Conservation (phyloP, 2,797 vertebrate genomes). For the Cirrhinus mrigala region DNA sequence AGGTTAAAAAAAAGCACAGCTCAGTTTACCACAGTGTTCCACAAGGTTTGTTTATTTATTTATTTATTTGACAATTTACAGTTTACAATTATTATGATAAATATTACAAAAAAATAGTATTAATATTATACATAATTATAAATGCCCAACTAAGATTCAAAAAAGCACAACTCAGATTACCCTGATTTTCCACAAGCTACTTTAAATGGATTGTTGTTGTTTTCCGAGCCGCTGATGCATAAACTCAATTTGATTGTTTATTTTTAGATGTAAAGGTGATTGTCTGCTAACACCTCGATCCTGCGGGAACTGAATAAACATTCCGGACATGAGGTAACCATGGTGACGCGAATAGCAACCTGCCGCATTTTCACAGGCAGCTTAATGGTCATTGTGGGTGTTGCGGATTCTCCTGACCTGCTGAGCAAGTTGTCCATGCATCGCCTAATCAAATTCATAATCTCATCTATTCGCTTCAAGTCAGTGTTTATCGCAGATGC, state of each 20-base stretch:
- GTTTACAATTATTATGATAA: neutral
- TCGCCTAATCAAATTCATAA: constrained; percentile 44
- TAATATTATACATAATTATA: no score
- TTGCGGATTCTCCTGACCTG: neutral
- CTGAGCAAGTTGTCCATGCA: constrained; percentile 1
- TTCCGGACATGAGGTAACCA: constrained; percentile 52
- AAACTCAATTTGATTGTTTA: constrained; percentile 48
- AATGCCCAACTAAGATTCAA: neutral
- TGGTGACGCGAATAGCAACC: constrained; percentile 45
- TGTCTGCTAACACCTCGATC: constrained; percentile 42
- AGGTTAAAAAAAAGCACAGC: neutral
- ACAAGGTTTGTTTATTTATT: no score
- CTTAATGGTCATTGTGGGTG: constrained; percentile 39
- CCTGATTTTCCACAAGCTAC: neutral
- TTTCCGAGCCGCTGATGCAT: constrained; percentile 20
- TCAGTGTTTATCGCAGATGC: neutral
- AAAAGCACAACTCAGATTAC: neutral
- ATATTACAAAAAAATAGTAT: no score
- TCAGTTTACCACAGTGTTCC: neutral
- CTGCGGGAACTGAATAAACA: constrained; percentile 49
- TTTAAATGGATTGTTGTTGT: neutral
- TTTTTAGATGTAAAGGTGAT: constrained; percentile 57
- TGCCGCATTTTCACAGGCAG: constrained; percentile 10
- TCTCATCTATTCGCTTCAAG: constrained; percentile 31
- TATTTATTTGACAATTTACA: neutral